Percentiles rank a stretch among this genome's conserved stretches.
These are phyloP conservation scores for Falco novaeseelandiae DNA, from an alignment of 2,797 vertebrate genomes.

Conservation along the genomic window DNA sequence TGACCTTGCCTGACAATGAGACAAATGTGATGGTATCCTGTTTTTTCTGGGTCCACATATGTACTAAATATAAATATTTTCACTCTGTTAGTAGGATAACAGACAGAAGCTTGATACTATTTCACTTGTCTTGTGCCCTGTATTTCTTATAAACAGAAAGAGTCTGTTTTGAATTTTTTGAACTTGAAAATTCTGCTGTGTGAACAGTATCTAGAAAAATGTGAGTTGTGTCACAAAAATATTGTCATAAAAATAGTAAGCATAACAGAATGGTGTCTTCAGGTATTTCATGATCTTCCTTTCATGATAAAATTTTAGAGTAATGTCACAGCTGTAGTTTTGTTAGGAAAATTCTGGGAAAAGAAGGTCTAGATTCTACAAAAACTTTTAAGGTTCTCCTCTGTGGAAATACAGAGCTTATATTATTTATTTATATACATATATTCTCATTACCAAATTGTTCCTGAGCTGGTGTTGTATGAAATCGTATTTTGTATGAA, in stretches of 20 bases:
- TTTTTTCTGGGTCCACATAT: not conserved
- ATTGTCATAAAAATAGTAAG: not conserved
- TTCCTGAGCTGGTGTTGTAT: not conserved
- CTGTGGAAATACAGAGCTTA: not conserved
- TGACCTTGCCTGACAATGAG: not conserved
- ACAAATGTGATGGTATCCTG: not conserved
- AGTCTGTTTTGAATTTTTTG: constrained; percentile 31
- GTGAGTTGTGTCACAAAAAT: not conserved
- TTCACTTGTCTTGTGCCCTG: not conserved
- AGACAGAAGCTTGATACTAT: not conserved
- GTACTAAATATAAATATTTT: not conserved
- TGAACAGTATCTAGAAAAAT: not conserved
- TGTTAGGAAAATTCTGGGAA: not conserved
- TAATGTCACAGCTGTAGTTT: not conserved
- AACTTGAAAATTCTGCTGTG: not conserved
- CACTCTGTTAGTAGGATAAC: not conserved
- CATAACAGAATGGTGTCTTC: not conserved
- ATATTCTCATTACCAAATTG: not conserved
- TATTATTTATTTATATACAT: no score
- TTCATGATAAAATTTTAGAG: not conserved
- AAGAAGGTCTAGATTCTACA: not conserved
- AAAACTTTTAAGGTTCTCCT: not conserved
- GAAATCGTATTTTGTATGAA: not conserved
- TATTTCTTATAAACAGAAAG: constrained; percentile 2
- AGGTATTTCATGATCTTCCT: not conserved